Evolutionary conservation across 1,140 invertebrate species (phyloP), one percentile per base, ranked within the genome.

Genomic region (Anadara kagoshimensis): DNA sequence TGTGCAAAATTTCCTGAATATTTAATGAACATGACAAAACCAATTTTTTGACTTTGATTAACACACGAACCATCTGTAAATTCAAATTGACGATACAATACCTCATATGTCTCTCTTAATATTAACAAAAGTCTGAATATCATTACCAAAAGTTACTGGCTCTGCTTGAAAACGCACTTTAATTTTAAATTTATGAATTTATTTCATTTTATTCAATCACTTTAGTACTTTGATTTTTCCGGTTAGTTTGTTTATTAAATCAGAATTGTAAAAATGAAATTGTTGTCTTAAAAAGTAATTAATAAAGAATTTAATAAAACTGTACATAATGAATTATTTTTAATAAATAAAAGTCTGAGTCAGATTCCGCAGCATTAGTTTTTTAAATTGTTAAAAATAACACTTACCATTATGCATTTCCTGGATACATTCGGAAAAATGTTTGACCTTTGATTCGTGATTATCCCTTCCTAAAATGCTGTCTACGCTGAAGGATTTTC

Each of bases 401-500:
- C 7, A 51, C 43, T 16, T 53, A 51, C n/a, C n/a, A 3, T 14
- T 16, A 20, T 53, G 49, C 45, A 20, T 29, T 53, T 36, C 29
- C 29, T 36, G 29, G 29, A 36, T 36, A 36, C 29, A 36, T 36
- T 36, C 29, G 29, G 29, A 36, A 36, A 36, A 36, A 36, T 36
- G 29, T 36, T 36, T 36, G 2, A 36, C 29, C 7, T 36, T 36
- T 2, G 26, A 36, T 41, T 41, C 43, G 14, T 59, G 29, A 41
- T 29, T 41, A 41, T 59, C 57, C 16, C 24, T 58, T 59, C 67
- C 67, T n/a, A 69, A 44, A 43, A 69, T 69, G 62, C 67, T 69
- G 16, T 69, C 67, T 4, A 69, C 67, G 29, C 67, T 69, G 11
- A 69, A 69, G 14, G 67, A 69, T 62, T 69, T 68, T 18, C 49